Base-by-base conservation (phyloP, 1,140 invertebrate genomes). In the Dryas iulia region DNA sequence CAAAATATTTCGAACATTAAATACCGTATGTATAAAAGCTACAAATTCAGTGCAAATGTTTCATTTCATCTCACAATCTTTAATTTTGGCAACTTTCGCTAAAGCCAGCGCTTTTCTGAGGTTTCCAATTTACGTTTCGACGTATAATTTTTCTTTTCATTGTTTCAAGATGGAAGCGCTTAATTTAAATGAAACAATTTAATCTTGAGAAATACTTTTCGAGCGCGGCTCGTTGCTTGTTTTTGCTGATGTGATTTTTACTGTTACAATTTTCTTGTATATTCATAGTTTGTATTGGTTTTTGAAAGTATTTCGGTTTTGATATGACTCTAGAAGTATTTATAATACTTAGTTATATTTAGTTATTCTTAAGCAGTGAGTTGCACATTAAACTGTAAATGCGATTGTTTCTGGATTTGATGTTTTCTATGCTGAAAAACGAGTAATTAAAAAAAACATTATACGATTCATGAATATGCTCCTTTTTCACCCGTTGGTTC, bases 161-260 rank as follows among this genome's bases (percentile, higher is more conserved):
- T 63, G 61, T 63, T 63, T 63, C 61, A 56, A 63, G 52, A 56
- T 63, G 61, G 61, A 63, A 63, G 52, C 61, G 61, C 61, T 63
- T 63, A 63, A 63, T 63, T 63, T 63, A 63, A 63, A 63, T 63
- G 47, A 63, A 63, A 63, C 61, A 63, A 63, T 63, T 63, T 63
- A 54, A 56, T 56, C 61, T 63, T 28, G 61, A 53, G 59, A 62
- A 62, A 56, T 63, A 56, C 14, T 63, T 63, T 63, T 63, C n/a
- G 28, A 47, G 61, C 28, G 14, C 61, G 28, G 18, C 18, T 53
- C 52, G 61, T 56, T 63, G 61, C 28, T 26, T 63, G 28, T 56
- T 56, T 56, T 56, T 56, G 53, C 23, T 26, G 12, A 56, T 56
- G 23, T 14, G 53, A 56, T 56, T 56, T 26, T n/a, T 56, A n/a